Conservation (phyloP, 2,888 invertebrate species). For the Pogonocherus hispidulus region DNA sequence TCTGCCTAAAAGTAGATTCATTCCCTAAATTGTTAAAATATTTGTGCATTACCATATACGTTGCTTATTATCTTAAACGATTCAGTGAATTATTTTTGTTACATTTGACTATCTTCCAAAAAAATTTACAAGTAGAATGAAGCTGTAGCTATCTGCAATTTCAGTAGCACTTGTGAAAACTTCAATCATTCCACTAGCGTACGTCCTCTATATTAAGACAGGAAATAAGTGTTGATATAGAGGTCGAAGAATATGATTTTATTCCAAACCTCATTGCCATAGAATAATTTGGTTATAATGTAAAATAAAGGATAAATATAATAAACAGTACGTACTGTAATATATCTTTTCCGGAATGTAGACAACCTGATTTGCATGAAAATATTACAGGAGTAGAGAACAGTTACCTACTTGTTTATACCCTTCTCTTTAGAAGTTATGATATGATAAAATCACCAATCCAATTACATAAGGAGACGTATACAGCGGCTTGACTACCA, state of each 20-base stretch:
- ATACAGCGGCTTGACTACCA: not conserved
- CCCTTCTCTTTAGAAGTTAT: too few species aligned
- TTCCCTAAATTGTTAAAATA: too few species aligned
- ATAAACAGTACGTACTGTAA: not conserved
- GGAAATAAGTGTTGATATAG: not conserved
- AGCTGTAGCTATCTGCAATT: too few species aligned
- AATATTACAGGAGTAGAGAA: too few species aligned
- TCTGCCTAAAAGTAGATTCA: too few species aligned
- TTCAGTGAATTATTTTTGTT: too few species aligned
- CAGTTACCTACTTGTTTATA: too few species aligned
- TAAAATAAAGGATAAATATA: not conserved
- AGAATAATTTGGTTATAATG: not conserved
- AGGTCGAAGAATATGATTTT: constrained; percentile 1
- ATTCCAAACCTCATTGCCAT: not conserved
- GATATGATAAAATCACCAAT: not conserved
- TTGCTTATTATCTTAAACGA: too few species aligned
- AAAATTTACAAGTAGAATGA: too few species aligned
- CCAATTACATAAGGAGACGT: not conserved
- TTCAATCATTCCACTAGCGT: not conserved
- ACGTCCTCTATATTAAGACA: not conserved
- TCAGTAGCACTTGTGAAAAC: not conserved
- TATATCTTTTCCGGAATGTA: not conserved
- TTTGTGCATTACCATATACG: too few species aligned
- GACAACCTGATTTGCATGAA: too few species aligned
- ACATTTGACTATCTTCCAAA: too few species aligned